Conservation (phyloP, 2,797 vertebrate species). For the Selene dorsalis region DNA sequence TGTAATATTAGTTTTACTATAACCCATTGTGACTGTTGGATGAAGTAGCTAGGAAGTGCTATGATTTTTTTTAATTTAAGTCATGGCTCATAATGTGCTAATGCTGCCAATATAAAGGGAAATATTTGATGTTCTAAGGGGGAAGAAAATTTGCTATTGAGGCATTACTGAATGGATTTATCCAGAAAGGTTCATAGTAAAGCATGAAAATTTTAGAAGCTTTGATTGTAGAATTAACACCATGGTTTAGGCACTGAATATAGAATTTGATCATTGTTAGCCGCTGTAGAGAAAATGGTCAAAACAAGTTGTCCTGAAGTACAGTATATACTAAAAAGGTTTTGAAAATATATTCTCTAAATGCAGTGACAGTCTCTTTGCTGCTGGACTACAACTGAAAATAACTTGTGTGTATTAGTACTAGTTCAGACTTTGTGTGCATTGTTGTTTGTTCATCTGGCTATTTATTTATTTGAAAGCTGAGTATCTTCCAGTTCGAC, state of each 20-base stretch:
- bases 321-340: conserved; percentile 55
- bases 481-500: conserved; percentile 75
- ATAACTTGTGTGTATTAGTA: conserved; percentile 48
- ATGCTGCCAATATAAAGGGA: conserved; percentile 82
- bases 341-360: conserved; percentile 58
- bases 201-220: conserved; percentile 67
- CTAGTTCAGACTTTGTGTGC: conserved; percentile 62
- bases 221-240: conserved; percentile 74
- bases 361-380: conserved; percentile 58
- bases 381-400: conserved; percentile 52
- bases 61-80: conserved; percentile 33
- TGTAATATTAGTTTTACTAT: conserved; percentile 73
- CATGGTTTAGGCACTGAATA: conserved; percentile 68
- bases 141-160: conserved; percentile 39
- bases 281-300: conserved; percentile 62
- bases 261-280: conserved; percentile 58
- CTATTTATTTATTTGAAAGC: conserved; percentile 80
- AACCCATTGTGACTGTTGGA: conserved; percentile 72
- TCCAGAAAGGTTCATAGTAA: conserved; percentile 47
- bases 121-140: conserved; percentile 58
- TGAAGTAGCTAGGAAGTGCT: conserved; percentile 67
- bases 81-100: conserved; percentile 65
- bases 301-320: conserved; percentile 54
- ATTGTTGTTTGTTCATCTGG: conserved; percentile 68
- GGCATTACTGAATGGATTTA: conserved; percentile 56